Base-by-base conservation (phyloP, 1,140 invertebrate species). In the Procambarus clarkii region DNA sequence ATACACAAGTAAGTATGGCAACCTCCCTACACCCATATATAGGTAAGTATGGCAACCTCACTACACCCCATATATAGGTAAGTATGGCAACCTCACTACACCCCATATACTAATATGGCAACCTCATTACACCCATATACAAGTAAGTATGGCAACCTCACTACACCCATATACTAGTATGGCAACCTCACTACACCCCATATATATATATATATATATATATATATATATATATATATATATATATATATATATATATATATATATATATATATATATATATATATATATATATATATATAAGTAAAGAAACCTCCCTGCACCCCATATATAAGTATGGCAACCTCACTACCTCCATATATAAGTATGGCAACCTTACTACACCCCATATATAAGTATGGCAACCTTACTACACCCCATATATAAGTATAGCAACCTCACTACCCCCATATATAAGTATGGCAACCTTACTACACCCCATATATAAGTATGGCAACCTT, bases 11-110 rank as follows among this genome's bases (percentile, higher is more conserved):
- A 76, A 86, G 83, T 85, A 3, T 58, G 64, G 34, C 11, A 85
- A 71, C 83, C 71, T 86, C 71, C 77, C 84, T 64, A 86, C 71
- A 34, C 71, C 71, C 50, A 76, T 86, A 50, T 86, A 86, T 24
- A 86, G 54, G 84, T 86, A 45, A 85, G 83, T 85, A 7, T 34
- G 34, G 34, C 18, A 45, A 4, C 64, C 24, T 74, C 69, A 44
- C 69, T 21, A 74, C 69, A 9, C 60, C 5, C 34, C 60, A 64
- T 18, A 64, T 21, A 86, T 77, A 74, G 76, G 84, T 34, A n/a
- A 54, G 24, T 21, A 46, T 34, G 34, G 0, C 69, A 24, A 15
- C 69, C 24, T 74, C n/a, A 34, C 24, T 34, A 50, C 13, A 74
- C 24, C 34, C 83, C 83, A 58, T 13, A 58, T 13, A 58, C 7